Evolutionary conservation across 2,797 vertebrate species (phyloP), one percentile per base, ranked within the genome.

Genomic region (Eospalax fontanierii): DNA sequence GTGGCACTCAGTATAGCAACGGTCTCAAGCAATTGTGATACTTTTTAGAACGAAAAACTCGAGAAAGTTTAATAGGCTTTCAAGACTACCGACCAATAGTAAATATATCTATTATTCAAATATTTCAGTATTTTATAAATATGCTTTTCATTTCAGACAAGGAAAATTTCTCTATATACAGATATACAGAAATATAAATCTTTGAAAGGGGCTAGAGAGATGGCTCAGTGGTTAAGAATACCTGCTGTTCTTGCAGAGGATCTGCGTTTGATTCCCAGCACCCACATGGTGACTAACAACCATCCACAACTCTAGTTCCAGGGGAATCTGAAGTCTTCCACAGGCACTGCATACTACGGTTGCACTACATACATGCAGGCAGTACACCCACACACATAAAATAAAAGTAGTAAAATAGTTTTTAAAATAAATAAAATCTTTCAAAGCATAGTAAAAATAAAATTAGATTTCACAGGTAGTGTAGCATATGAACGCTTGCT

Each of bases 131-230:
- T 85, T 14, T 59, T 35, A 76, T 57, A 87, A 54, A 73, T 0
- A 85, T 8, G 73, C 12, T 80, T 91, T 78, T 89, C 66, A 76
- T 8, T 79, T 87, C 54, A 61, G 86, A 85, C 28, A 82, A 21
- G 46, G 65, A 59, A 81, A 93, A 81, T 86, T 95, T 93, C 35
- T 81, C 70, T 93, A 57, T 87, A n/a, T n/a, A n/a, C n/a, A 96
- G 57, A 38, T 46, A 89, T 86, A 92, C 92, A 46, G 89, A 96
- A n/a, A 35, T 57, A 92, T 82, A 93, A 78, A 50, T 76, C 38
- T 95, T 79, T 76, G 76, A 70, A 90, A 71, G 38, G 50, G 12
- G 50, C 50, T 54, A 12, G 50, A 54, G 50, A 54, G 50, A 54
- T 10, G 12, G 50, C 50, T 54, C 50, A 54, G 50, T 54, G 50